Conservation (phyloP, 2,797 vertebrate species). For the Phalanger gymnotis region DNA sequence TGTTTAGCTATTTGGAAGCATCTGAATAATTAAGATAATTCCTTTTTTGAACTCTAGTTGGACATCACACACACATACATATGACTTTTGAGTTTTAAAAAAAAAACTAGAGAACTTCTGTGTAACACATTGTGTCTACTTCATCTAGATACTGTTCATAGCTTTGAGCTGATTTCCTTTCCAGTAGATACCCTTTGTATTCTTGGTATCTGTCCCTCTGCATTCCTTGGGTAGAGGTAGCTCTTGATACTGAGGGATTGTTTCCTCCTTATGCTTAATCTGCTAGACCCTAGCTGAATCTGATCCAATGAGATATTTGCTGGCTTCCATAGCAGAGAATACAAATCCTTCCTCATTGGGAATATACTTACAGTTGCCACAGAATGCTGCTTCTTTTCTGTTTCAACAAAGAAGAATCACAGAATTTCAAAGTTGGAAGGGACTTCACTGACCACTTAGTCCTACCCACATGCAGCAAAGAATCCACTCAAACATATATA, state of each 20-base stretch:
- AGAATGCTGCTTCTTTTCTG: background rate
- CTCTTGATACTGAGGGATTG: background rate
- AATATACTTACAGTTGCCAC: background rate
- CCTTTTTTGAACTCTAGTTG: background rate
- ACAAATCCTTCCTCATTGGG: background rate
- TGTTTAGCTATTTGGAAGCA: constrained; percentile 8
- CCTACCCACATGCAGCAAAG: background rate
- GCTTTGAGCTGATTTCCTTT: background rate
- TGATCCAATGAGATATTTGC: background rate
- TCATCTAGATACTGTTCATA: background rate
- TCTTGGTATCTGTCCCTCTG: background rate
- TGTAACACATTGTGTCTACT: background rate
- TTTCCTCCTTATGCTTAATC: too few relatives aligned
- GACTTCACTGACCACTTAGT: background rate
- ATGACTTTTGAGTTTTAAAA: background rate
- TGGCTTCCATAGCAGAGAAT: background rate
- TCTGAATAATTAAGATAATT: background rate
- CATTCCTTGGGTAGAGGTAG: background rate
- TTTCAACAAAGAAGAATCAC: background rate
- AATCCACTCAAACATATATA: background rate
- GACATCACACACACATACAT: background rate
- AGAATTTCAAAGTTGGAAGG: background rate
- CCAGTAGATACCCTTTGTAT: background rate
- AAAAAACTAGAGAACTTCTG: background rate
- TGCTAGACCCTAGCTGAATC: background rate